Evolutionary conservation across 2,113 vertebrate species (phyloP), one percentile per base, ranked within the genome.

Genomic region (Eptesicus fuscus): DNA sequence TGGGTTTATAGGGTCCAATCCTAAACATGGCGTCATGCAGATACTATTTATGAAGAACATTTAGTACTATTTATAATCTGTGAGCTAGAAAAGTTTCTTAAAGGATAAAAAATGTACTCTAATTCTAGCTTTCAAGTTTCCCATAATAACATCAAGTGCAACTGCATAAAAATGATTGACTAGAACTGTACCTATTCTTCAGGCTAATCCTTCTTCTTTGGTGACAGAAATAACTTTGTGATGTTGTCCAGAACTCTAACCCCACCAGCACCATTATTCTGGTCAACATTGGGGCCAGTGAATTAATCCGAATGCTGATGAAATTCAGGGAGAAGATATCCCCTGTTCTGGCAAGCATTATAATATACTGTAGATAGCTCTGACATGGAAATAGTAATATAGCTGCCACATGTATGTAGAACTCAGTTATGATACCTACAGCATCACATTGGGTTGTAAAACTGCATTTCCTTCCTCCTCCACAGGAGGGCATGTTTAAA

Each of bases 221-320:
- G 35, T 93, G 37, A 53, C 42, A 83, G 44, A 87, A 95, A 84
- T 49, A 88, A 40, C 42, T 82, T 85, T 47, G 14, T 69, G 17
- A 70, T 56, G 12, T 71, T 65, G 40, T 63, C 14, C 77, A 93
- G 47, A 88, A 59, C 35, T 65, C 47, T 91, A 88, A 67, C 13
- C 14, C 59, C 40, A 80, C 59, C 13, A 63, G 35, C 56, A 63
- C 49, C 44, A 87, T n/a, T 71, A 76, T 90, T 30, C 76, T 93
- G 40, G 18, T 86, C 32, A 89, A 40, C 44, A 44, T 0, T 35
- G 10, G 18, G 30, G 35, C 40, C 40, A 83, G 18, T 20, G 44
- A 61, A 47, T 95, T 78, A 95, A 95, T 87, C 40, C 28, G 70
- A 67, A 78, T 69, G 28, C n/a, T 83, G 44, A 85, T 80, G 56